Evolutionary conservation across 2,113 vertebrate genomes (phyloP), one percentile per base, ranked within the genome.

Genomic region (Pelusios castaneus): DNA sequence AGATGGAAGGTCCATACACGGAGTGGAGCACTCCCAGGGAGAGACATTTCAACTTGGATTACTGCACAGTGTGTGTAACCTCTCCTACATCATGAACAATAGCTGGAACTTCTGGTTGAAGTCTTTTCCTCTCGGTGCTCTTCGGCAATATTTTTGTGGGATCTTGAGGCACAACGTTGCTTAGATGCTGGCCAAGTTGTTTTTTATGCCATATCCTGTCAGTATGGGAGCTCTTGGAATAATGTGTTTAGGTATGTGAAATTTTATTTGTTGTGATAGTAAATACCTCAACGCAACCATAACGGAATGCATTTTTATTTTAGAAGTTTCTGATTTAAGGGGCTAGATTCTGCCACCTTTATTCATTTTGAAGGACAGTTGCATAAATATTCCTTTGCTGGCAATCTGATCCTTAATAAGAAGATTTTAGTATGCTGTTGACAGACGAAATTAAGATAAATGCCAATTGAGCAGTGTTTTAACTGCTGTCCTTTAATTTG

Each of bases 381-480:
- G 2, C 19, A 16, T 2, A 79, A 9, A 10, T 81, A 45, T 38
- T 45, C 1, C 5, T 1, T 13, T 38, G 22, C 47, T 45, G 47
- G 77, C 11, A 54, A 63, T 6, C 10, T 63, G 70, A 1, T 21
- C 10, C 2, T 13, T 25, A 60, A 5, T 0, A 87, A 52, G 16
- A 14, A 60, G 31, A 9, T 0, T 0, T 6, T n/a, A 55, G 31
- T 70, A 6, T 52, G 24, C 45, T 60, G 47, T 27, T 56, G 31
- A 67, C 27, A 56, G 29, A 24, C 34, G 45, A 14, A 76, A 56
- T 8, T 45, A 63, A 67, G 31, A 9, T 67, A 67, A 41, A 14
- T 38, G 34, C 4, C 41, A 82, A 41, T 19, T 67, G 34, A 67
- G 60, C 60, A n/a, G 60, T n/a, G 60, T 49, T 49, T 49, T n/a